A percentile compares a stretch with the other conserved stretches of the same genome.
Conservation (phyloP, 2,797 vertebrate genomes). For the Amniataba percoides region DNA sequence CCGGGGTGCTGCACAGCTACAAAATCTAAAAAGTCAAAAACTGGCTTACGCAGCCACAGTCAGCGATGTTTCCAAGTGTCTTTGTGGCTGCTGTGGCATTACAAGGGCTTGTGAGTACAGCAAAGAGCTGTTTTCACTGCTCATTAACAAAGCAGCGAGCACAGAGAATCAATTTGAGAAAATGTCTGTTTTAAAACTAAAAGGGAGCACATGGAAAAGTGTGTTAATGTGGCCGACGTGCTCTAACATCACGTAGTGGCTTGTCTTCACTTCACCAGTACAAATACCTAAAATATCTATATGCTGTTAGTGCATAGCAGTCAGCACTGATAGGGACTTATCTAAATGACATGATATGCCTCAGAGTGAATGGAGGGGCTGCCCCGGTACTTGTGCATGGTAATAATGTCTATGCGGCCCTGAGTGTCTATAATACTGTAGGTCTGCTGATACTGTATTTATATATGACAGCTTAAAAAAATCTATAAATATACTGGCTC, state of each 20-base stretch:
- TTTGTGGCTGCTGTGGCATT: conserved; percentile 6
- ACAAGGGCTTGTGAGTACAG: not conserved
- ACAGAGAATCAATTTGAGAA: not conserved
- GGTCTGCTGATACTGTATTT: not conserved
- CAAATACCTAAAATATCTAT: conserved; percentile 28
- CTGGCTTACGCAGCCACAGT: conserved; percentile 18
- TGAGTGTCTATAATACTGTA: conserved; percentile 1
- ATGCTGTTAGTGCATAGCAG: conserved; percentile 35
- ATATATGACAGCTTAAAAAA: too few relatives aligned
- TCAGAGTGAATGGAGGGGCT: conserved; percentile 36
- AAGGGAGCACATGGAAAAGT: not conserved
- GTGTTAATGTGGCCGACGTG: not conserved
- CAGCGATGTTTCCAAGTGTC: conserved; percentile 24
- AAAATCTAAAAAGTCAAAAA: conserved; percentile 43
- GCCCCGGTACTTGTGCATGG: conserved; percentile 3
- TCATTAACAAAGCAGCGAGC: conserved; percentile 3
- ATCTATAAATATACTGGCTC: not conserved
- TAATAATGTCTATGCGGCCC: not conserved
- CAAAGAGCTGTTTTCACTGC: conserved; percentile 10
- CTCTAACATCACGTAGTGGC: not conserved
- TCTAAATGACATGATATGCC: conserved; percentile 52
- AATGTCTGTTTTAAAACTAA: not conserved
- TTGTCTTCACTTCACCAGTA: conserved; percentile 12
- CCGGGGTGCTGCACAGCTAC: conserved; percentile 1
- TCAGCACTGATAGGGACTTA: conserved; percentile 49